Conservation (phyloP, 2,797 vertebrate species). For the Falco cherrug region DNA sequence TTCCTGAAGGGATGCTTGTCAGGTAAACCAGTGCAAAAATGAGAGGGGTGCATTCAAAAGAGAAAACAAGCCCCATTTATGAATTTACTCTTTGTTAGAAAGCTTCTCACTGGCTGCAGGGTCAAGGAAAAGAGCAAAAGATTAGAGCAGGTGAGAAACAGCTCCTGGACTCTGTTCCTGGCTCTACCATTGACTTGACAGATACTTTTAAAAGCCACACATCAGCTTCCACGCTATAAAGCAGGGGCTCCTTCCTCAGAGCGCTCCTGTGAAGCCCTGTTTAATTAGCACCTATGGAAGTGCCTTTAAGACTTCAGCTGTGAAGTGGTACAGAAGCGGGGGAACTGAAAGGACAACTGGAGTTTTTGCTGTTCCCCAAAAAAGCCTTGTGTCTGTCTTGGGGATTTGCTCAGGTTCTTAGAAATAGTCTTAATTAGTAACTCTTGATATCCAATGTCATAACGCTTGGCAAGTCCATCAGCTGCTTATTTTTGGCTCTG, state of each 20-base stretch:
- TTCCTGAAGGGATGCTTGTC: background rate
- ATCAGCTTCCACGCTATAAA: background rate
- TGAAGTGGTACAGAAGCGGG: background rate
- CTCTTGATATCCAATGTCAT: rapidly evolving
- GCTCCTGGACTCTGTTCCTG: background rate
- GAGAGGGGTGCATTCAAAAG: background rate
- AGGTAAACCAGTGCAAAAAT: background rate
- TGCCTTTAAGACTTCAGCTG: background rate
- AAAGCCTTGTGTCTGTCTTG: background rate
- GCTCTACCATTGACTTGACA: background rate
- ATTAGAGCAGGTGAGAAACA: background rate
- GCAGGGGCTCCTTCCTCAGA: background rate
- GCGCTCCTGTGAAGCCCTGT: background rate
- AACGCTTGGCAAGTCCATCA: background rate
- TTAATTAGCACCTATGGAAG: background rate
- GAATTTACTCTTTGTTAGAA: background rate
- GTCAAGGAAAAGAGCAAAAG: background rate
- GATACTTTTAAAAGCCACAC: background rate
- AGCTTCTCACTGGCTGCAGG: background rate
- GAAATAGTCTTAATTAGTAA: background rate
- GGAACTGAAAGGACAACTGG: background rate
- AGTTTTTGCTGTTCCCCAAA: background rate
- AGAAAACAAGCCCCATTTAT: background rate
- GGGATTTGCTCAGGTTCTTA: background rate
- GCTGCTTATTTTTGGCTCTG: background rate